phyloP scores from a whole-genome alignment of 64 coral and sea anemone genomes.

The Catalaphyllia jardinei region DNA sequence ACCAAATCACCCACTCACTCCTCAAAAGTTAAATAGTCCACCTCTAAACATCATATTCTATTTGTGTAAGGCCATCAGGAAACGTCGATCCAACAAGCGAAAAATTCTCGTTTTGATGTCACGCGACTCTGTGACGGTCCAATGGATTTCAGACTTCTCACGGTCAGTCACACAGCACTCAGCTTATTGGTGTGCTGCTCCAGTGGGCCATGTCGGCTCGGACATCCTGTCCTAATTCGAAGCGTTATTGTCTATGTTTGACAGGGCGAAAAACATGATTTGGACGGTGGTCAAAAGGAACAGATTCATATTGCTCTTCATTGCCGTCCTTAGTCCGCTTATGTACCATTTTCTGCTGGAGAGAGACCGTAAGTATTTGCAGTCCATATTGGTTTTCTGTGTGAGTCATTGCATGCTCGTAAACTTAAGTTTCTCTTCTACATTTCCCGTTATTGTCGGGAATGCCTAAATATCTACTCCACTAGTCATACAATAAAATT shows the following conservation, averaged over 20 bases:
- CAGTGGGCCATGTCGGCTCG: neutral
- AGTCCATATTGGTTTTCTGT: neutral
- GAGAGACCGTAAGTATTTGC: constrained; percentile 49
- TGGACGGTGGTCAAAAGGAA: constrained; percentile 73
- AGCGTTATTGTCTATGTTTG: neutral
- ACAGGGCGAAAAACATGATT: constrained; percentile 54
- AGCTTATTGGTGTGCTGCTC: neutral
- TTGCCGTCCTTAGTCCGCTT: constrained; percentile 58
- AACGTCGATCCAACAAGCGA: too few species aligned
- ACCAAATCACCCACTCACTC: too few species aligned
- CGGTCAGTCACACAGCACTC: neutral
- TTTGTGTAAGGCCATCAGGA: too few species aligned
- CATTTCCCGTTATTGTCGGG: neutral
- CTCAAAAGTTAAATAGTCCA: too few species aligned
- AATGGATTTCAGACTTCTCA: neutral
- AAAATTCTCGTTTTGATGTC: neutral
- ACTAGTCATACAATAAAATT: neutral
- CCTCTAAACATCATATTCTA: too few species aligned
- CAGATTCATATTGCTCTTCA: constrained; percentile 59
- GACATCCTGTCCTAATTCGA: neutral
- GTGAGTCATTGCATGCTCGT: too few species aligned
- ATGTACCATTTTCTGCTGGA: constrained; percentile 80
- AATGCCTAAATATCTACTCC: neutral
- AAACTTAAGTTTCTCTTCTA: neutral
- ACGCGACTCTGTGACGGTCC: neutral